phyloP scores from a whole-genome alignment of 2,113 vertebrate genomes.

The Phoxinus phoxinus region DNA sequence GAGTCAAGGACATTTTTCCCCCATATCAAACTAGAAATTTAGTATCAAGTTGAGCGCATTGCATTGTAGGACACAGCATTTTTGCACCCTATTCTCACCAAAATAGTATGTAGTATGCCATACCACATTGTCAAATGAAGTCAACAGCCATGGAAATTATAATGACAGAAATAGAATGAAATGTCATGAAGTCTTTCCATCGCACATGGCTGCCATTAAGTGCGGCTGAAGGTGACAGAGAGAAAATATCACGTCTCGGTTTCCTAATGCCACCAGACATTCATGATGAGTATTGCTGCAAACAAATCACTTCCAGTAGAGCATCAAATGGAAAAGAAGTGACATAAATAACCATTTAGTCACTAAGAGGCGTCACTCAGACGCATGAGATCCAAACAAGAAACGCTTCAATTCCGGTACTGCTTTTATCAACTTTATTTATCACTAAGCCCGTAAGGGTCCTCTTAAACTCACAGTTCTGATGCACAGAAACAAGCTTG shows the following conservation, averaged over 20 bases:
- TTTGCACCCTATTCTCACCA: background rate
- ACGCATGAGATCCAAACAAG: too few species aligned
- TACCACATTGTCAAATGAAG: background rate
- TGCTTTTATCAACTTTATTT: too few species aligned
- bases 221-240: conserved; percentile 44
- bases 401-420: too few species aligned
- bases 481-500: too few species aligned
- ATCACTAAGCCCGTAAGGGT: too few species aligned
- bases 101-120: background rate
- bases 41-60: background rate
- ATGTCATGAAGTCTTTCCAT: conserved; percentile 62
- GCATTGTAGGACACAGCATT: background rate
- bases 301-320: conserved; percentile 65
- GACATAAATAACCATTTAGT: too few species aligned
- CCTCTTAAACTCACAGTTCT: too few species aligned
- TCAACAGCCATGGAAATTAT: background rate
- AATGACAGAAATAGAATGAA: background rate
- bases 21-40: background rate
- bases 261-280: conserved; percentile 64
- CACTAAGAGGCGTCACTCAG: too few species aligned
- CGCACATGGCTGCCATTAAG: conserved; percentile 69
- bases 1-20: background rate
- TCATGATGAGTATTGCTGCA: conserved; percentile 67
- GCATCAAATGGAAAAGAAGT: conserved; percentile 29
- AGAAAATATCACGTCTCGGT: conserved; percentile 2